Conservation (phyloP, 2,797 vertebrate species). For the Sebastes trivittatus region DNA sequence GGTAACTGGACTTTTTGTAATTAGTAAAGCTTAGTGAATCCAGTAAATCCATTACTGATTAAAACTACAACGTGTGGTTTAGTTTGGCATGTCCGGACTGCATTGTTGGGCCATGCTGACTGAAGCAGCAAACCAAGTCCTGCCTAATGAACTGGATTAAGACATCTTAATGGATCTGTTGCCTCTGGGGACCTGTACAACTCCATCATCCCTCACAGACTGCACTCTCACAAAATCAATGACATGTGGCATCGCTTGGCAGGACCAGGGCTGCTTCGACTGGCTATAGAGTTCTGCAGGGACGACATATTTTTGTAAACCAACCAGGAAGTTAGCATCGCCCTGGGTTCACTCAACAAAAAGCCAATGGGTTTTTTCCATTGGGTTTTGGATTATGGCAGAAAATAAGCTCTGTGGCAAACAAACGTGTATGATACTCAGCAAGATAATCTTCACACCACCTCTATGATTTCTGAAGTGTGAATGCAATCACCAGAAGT, state of each 20-base stretch:
- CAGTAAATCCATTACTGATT: neutral
- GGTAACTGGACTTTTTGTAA: neutral
- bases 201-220: conserved; percentile 26
- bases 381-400: too few relatives aligned
- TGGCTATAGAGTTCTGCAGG: too few relatives aligned
- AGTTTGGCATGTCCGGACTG: neutral
- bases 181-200: conserved; percentile 19
- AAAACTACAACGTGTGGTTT: neutral
- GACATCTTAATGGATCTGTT: conserved; percentile 44
- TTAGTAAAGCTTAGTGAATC: neutral
- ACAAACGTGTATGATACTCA: too few relatives aligned
- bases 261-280: neutral
- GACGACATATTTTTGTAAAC: too few relatives aligned
- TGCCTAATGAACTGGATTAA: conserved; percentile 56
- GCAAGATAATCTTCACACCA: too few relatives aligned
- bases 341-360: too few relatives aligned
- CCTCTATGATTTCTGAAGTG: too few relatives aligned
- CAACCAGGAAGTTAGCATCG: too few relatives aligned
- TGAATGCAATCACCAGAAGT: too few relatives aligned
- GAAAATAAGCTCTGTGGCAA: too few relatives aligned
- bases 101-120: neutral
- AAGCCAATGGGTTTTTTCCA: too few relatives aligned
- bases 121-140: conserved; percentile 14
- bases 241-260: conserved; percentile 4
- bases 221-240: conserved; percentile 38